Percentiles rank a stretch among this genome's conserved stretches.
phyloP scores from a whole-genome alignment of 2,888 invertebrate genomes.

The Melanargia galathea region DNA sequence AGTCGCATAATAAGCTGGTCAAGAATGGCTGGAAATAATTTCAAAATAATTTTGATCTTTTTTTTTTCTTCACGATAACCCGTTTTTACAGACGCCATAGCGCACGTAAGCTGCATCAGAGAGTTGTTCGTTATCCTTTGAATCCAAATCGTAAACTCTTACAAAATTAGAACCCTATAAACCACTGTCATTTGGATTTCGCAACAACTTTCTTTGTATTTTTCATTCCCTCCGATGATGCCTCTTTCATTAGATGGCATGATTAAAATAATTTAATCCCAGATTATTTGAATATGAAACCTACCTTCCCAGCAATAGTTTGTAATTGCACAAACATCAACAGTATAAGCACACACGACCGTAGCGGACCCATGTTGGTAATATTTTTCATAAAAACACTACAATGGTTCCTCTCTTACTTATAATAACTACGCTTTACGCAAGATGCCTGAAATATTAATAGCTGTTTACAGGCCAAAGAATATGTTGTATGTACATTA shows the following conservation, averaged over 20 bases:
- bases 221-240: no score
- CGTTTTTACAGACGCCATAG: no score
- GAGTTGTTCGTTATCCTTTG: no score
- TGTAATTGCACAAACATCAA: slow-evolving; percentile 60
- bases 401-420: slow-evolving; percentile 60
- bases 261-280: neutral
- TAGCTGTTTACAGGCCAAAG: slow-evolving; percentile 51
- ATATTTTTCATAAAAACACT: slow-evolving; percentile 63
- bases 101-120: no score
- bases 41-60: no score
- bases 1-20: slow-evolving; percentile 51
- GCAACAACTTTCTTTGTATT: no score
- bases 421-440: slow-evolving; percentile 72
- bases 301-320: slow-evolving; percentile 58
- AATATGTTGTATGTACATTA: slow-evolving; percentile 42
- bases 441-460: slow-evolving; percentile 64
- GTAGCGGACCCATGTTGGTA: slow-evolving; percentile 63
- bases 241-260: neutral
- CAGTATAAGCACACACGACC: slow-evolving; percentile 56
- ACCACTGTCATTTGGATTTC: neutral
- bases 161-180: no score
- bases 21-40: slow-evolving; percentile 57
- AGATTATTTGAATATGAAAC: slow-evolving; percentile 31
- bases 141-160: no score
- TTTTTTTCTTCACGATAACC: no score